Evolutionary conservation across 2,113 vertebrate genomes (phyloP), one percentile per base, ranked within the genome.

Genomic region (Myodes glareolus): DNA sequence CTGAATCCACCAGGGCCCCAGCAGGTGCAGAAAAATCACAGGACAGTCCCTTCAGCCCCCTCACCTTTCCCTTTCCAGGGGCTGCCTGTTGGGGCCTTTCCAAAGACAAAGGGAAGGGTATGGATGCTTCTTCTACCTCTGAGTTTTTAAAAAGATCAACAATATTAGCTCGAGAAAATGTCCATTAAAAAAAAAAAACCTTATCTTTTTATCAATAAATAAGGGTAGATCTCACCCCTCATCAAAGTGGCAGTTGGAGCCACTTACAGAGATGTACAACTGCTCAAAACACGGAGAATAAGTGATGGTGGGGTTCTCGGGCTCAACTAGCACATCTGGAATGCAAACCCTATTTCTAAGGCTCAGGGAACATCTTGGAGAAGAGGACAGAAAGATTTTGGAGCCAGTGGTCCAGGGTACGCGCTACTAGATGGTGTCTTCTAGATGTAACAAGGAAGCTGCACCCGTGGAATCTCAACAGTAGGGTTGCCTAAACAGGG

Each of bases 131-230:
- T 63, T 75, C 77, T 68, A 14, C 29, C 19, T 33, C 42, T 47
- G 27, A 90, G 39, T 58, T 58, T 86, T 65, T 87, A 87, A 73
- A 72, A 72, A 94, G 21, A 31, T 77, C 21, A 81, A 36, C 45
- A 87, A 36, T 7, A 65, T 65, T 94, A 63, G 5, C 42, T 96
- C 76, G 42, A 90, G 39, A 95, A 96, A 78, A n/a, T 61, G 88
- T 21, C 87, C 76, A 90, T 50, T 67, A 8, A 39, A 61, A 85
- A 63, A 42, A 50, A 29, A 4, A 63, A 63, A 68, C 27, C 9
- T 29, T 42, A 42, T 19, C n/a, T 19, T 42, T 63, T 42, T 42
- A 84, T 5, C 7, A 63, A 42, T 63, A 29, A 7, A 39, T 39
- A 82, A 61, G 55, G 23, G 12, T 29, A 39, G 3, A 39, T 42